phyloP scores from a whole-genome alignment of 2,113 vertebrate genomes.

The Mesitornis unicolor region DNA sequence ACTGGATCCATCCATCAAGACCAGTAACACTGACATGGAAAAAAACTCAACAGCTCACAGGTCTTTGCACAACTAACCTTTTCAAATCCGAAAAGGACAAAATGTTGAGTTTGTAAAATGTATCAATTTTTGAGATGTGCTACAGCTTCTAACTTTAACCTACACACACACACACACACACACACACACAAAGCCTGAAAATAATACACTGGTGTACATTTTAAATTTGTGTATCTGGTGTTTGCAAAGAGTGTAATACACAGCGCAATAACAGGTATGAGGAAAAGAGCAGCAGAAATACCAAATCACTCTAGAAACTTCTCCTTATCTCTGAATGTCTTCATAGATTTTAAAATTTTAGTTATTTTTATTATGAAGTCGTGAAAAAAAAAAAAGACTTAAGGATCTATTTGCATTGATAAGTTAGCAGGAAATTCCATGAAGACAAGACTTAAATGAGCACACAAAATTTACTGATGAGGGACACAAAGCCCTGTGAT shows the following conservation, averaged over 20 bases:
- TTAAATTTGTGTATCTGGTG: background rate
- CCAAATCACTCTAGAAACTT: background rate
- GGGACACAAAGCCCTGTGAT: background rate
- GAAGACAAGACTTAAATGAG: background rate
- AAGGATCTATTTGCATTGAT: background rate
- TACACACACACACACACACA: background rate
- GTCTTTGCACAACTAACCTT: background rate
- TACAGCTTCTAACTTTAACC: background rate
- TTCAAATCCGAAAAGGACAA: background rate
- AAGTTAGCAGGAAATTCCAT: background rate
- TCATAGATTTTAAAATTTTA: background rate
- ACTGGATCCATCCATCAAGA: background rate
- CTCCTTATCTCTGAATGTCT: background rate
- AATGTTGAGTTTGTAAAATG: background rate
- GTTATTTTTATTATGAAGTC: background rate
- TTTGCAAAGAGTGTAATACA: background rate
- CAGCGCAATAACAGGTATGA: background rate
- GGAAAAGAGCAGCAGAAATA: background rate
- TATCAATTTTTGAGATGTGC: background rate
- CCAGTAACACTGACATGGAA: background rate
- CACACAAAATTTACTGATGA: background rate
- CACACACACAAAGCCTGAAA: background rate
- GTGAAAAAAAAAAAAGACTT: background rate
- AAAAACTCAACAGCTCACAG: background rate
- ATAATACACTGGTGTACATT: rapidly evolving